Evolutionary conservation across 2,113 vertebrate species (phyloP).

Genomic region (Scatophagus argus): DNA sequence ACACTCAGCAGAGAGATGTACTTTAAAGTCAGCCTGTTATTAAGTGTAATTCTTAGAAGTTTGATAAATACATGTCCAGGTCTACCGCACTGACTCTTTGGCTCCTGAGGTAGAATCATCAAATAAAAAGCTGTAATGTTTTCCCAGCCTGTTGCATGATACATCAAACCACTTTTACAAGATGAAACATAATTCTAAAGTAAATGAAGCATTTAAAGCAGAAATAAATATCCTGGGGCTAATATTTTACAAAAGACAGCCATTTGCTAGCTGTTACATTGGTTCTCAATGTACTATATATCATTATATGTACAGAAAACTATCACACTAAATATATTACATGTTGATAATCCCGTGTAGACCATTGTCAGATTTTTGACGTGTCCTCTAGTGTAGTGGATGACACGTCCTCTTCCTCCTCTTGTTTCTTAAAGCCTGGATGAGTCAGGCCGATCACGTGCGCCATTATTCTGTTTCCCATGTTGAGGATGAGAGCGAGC

Average conservation of each 20-base stretch:
- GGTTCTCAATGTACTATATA: neutral
- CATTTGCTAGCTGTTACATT: slow-evolving; percentile 1
- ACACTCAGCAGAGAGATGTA: neutral
- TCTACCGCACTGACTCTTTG: neutral
- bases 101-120: slow-evolving; percentile 34
- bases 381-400: slow-evolving; percentile 80
- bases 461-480: slow-evolving; percentile 85
- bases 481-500: slow-evolving; percentile 81
- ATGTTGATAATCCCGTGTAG: neutral
- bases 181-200: neutral
- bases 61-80: neutral
- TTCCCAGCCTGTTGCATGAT: neutral
- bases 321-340: neutral
- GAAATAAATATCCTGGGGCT: neutral
- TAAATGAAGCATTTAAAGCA: neutral
- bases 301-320: slow-evolving; percentile 10
- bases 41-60: neutral
- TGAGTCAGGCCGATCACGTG: slow-evolving; percentile 78
- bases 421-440: slow-evolving; percentile 64
- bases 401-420: slow-evolving; percentile 65
- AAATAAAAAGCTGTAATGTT: neutral
- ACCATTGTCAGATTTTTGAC: slow-evolving; percentile 74
- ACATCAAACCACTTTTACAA: neutral
- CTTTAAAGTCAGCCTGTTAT: neutral
- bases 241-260: slow-evolving; percentile 4